Evolutionary conservation across 2,888 invertebrate genomes (phyloP).

Genomic region (Odontocerum albicorne): DNA sequence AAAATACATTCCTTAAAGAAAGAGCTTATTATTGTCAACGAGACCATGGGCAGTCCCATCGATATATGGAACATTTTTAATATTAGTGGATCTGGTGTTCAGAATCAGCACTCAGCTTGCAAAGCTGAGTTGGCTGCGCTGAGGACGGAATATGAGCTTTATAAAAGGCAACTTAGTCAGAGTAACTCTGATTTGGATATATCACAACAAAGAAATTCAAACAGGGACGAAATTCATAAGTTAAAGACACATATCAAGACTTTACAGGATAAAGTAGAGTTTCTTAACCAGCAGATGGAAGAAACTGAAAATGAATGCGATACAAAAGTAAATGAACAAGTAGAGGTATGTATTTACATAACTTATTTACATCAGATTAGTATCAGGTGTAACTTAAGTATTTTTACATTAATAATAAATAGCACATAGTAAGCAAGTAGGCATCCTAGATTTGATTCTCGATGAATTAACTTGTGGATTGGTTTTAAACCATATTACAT

Average conservation of each 20-base stretch:
- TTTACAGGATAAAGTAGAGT: slow-evolving; percentile 67
- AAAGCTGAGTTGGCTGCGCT: slow-evolving; percentile 65
- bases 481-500: no score
- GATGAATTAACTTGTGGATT: no score
- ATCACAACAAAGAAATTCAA: slow-evolving; percentile 37
- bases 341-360: slow-evolving; percentile 57
- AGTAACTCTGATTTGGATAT: slow-evolving; percentile 23
- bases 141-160: slow-evolving; percentile 68
- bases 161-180: slow-evolving; percentile 50
- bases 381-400: no score
- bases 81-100: slow-evolving; percentile 44
- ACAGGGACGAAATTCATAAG: slow-evolving; percentile 47
- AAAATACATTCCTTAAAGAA: slow-evolving; percentile 67
- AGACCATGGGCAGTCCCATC: slow-evolving; percentile 60
- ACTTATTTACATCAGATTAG: no score
- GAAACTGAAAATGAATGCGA: slow-evolving; percentile 66
- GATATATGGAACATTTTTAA: slow-evolving; percentile 60
- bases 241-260: slow-evolving; percentile 64
- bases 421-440: no score
- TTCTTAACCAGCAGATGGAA: slow-evolving; percentile 62
- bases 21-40: slow-evolving; percentile 61
- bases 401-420: no score
- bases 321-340: slow-evolving; percentile 58
- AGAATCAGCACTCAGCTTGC: slow-evolving; percentile 58
- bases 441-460: no score